A percentile compares a stretch with the other conserved stretches of the same genome.
phyloP scores from a whole-genome alignment of 2,797 vertebrate species.

The Chelon auratus region DNA sequence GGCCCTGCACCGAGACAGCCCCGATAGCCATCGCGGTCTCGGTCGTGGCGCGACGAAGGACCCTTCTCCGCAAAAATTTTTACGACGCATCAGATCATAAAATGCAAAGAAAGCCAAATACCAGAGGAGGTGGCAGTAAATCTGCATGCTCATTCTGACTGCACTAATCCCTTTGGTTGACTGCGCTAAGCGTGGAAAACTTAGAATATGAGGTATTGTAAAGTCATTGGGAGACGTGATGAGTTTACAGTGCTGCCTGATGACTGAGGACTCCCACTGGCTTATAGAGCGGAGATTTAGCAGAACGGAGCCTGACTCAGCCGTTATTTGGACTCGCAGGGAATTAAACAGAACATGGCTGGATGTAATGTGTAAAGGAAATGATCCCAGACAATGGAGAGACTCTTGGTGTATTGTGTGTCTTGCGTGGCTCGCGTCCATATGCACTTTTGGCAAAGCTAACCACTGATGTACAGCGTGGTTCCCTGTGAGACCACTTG shows the following conservation, averaged over 20 bases:
- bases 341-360: slow-evolving; percentile 27
- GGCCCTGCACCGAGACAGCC: slow-evolving; percentile 30
- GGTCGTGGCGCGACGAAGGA: slow-evolving; percentile 37
- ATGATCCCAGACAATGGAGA: slow-evolving; percentile 44
- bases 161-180: slow-evolving; percentile 26
- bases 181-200: slow-evolving; percentile 18
- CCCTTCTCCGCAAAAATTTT: slow-evolving; percentile 45
- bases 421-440: slow-evolving; percentile 21
- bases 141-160: slow-evolving; percentile 30
- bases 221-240: slow-evolving; percentile 57
- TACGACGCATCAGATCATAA: slow-evolving; percentile 59
- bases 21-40: slow-evolving; percentile 49
- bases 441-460: slow-evolving; percentile 26
- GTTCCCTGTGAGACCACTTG: slow-evolving; percentile 28
- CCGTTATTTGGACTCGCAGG: slow-evolving; percentile 29
- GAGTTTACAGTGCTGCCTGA: slow-evolving; percentile 61
- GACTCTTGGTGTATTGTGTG: not conserved
- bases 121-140: slow-evolving; percentile 47
- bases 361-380: slow-evolving; percentile 34
- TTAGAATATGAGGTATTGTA: slow-evolving; percentile 28
- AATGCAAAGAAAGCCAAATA: slow-evolving; percentile 41
- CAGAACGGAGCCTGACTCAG: slow-evolving; percentile 39
- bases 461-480: slow-evolving; percentile 33
- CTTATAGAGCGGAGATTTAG: slow-evolving; percentile 32
- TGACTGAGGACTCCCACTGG: slow-evolving; percentile 39